Evolutionary conservation across 2,113 vertebrate genomes (phyloP).

Genomic region (Macroglossus sobrinus): DNA sequence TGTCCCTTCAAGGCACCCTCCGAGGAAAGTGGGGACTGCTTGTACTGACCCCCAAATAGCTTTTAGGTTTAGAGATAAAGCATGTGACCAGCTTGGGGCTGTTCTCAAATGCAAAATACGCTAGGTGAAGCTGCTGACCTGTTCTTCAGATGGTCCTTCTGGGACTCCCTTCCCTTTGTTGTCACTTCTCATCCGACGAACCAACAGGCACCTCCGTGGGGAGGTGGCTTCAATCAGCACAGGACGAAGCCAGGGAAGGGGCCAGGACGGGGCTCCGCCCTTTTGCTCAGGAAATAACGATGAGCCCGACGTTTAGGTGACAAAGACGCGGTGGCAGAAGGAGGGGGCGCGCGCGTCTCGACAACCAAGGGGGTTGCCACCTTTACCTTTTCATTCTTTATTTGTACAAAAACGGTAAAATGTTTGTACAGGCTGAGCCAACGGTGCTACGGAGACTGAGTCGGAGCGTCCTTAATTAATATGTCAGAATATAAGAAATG

Average conservation of each 20-base stretch:
- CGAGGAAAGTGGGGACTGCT: neutral
- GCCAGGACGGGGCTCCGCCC: neutral
- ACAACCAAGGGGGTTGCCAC: slow-evolving; percentile 58
- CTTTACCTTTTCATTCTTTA: slow-evolving; percentile 77
- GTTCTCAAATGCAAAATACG: too few species aligned
- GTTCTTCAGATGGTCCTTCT: accelerated
- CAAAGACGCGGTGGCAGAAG: neutral
- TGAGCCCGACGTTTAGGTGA: slow-evolving; percentile 45
- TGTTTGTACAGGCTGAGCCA: slow-evolving; percentile 83
- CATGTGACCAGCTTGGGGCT: neutral
- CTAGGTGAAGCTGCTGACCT: accelerated
- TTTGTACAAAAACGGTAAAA: slow-evolving; percentile 82
- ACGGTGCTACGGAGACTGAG: slow-evolving; percentile 74
- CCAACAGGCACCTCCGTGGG: accelerated
- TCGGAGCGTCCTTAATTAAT: slow-evolving; percentile 84
- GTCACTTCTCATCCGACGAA: accelerated
- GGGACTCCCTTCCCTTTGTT: accelerated
- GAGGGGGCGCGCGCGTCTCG: accelerated
- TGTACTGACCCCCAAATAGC: accelerated
- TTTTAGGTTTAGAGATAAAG: neutral
- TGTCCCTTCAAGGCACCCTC: accelerated
- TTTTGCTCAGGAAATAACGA: slow-evolving; percentile 66
- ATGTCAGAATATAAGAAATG: slow-evolving; percentile 84
- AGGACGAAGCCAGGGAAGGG: accelerated
- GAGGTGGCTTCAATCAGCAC: neutral